These are phyloP conservation scores for Frankliniella intonsa DNA, from an alignment of 2,888 invertebrate genomes.

Conservation along the genomic window DNA sequence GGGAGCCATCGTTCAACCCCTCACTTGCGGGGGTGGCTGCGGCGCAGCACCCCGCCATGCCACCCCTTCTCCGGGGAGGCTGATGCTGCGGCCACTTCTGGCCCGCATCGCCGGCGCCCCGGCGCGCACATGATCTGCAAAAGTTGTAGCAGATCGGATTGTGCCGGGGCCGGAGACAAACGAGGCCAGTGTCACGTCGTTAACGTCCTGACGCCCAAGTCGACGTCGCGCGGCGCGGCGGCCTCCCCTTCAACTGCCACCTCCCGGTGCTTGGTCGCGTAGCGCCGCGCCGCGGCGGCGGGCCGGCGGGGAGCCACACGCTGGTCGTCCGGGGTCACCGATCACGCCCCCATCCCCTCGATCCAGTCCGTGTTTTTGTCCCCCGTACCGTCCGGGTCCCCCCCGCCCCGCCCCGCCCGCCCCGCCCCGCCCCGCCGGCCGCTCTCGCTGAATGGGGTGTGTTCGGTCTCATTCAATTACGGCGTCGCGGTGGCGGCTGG, in stretches of 20 bases:
- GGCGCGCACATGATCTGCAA: not conserved
- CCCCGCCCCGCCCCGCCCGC: too few species aligned
- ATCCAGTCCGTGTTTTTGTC: too few species aligned
- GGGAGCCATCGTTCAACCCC: constrained; percentile 25
- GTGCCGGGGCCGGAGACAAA: not conserved
- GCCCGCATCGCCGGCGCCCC: not conserved
- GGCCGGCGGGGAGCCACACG: too few species aligned
- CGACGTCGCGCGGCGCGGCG: not conserved
- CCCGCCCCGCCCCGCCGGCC: too few species aligned
- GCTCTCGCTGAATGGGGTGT: not conserved
- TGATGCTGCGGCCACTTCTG: not conserved
- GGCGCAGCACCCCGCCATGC: not conserved
- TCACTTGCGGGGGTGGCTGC: constrained; percentile 1
- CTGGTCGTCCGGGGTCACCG: too few species aligned
- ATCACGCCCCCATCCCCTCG: too few species aligned
- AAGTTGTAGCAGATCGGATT: too few species aligned
- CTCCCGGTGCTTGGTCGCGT: not conserved
- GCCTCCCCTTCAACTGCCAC: not conserved
- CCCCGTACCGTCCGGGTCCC: too few species aligned
- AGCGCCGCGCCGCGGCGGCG: not conserved
- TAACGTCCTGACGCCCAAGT: too few species aligned
- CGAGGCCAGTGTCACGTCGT: too few species aligned
- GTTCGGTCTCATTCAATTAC: not conserved
- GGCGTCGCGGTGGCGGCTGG: not conserved
- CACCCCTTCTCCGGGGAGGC: not conserved